phyloP scores from a whole-genome alignment of 1,140 invertebrate genomes.

The Aphis craccivora region DNA sequence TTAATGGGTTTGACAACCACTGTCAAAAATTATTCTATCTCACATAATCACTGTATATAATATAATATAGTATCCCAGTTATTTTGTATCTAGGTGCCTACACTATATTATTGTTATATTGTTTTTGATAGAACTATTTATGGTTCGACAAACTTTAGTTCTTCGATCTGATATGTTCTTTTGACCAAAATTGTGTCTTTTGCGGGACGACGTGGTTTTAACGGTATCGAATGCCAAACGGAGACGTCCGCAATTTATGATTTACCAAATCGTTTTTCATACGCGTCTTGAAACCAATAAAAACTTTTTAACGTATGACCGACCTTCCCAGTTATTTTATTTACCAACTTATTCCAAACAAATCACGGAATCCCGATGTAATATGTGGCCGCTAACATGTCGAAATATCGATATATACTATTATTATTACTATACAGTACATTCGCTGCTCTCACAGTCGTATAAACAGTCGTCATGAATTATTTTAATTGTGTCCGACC shows the following conservation, averaged over 20 bases:
- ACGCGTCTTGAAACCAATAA: background rate
- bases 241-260: background rate
- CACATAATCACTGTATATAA: background rate
- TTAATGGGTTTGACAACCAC: background rate
- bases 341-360: background rate
- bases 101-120: background rate
- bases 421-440: background rate
- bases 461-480: background rate
- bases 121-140: slow-evolving; percentile 5
- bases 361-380: background rate
- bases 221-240: background rate
- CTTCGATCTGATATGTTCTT: background rate
- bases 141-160: background rate
- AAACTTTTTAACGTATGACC: slow-evolving; percentile 4
- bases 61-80: background rate
- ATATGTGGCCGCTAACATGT: background rate
- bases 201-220: background rate
- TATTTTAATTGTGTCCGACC: background rate
- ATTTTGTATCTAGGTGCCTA: background rate
- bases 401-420: background rate
- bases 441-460: background rate
- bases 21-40: background rate
- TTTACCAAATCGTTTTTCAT: slow-evolving; percentile 22
- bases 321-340: background rate
- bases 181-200: background rate